Conservation (phyloP, 2,888 invertebrate genomes). For the Plusia festucae region DNA sequence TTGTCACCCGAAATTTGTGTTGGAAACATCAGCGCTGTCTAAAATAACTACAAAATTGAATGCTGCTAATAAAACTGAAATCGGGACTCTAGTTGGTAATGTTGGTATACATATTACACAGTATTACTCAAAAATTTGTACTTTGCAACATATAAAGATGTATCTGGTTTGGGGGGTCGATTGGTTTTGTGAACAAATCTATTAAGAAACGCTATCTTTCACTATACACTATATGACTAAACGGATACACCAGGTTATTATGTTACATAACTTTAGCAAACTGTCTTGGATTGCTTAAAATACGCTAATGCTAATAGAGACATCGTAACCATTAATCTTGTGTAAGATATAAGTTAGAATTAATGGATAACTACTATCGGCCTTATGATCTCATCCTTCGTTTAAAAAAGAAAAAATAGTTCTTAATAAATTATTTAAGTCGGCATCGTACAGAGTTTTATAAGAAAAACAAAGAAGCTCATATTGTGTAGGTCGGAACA, state of each 20-base stretch:
- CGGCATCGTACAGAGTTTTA: too few species aligned
- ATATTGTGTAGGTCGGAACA: too few species aligned
- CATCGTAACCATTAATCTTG: conserved; percentile 6
- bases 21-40: too few species aligned
- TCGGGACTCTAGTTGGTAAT: too few species aligned
- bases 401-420: too few species aligned
- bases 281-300: conserved; percentile 3
- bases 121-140: too few species aligned
- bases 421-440: background rate
- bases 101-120: too few species aligned
- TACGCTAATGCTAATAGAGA: background rate
- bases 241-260: background rate
- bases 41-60: too few species aligned
- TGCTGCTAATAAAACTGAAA: too few species aligned
- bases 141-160: background rate
- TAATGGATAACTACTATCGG: background rate
- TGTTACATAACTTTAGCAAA: conserved; percentile 5
- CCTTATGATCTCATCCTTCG: background rate
- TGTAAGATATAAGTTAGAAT: conserved; percentile 1
- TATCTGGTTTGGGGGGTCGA: background rate
- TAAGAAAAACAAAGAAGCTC: too few species aligned
- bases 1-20: too few species aligned
- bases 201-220: too few species aligned
- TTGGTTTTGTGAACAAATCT: background rate
- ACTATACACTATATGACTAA: conserved; percentile 1